Evolutionary conservation across 2,888 invertebrate species (phyloP).

Genomic region (Euplexia lucipara): DNA sequence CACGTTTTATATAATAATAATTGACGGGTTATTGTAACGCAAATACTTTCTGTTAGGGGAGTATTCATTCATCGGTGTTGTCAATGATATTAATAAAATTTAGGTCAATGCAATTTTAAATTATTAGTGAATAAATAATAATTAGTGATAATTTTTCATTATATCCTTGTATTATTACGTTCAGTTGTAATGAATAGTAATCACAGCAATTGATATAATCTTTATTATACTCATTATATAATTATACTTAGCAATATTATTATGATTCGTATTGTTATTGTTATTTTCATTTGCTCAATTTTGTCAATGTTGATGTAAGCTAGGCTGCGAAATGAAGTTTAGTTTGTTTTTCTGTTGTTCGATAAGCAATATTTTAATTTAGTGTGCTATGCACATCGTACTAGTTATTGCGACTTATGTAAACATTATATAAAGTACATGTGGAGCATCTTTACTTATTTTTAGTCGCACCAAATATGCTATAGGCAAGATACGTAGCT

Average conservation of each 20-base stretch:
- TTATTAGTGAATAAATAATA: conserved; percentile 74
- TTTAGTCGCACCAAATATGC: conserved; percentile 56
- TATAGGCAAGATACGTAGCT: conserved; percentile 57
- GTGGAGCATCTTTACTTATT: conserved; percentile 47
- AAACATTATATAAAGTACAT: conserved; percentile 31
- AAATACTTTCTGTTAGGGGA: conserved; percentile 75
- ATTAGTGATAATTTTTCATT: conserved; percentile 77
- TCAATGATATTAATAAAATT: conserved; percentile 78
- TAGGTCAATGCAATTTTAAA: conserved; percentile 86
- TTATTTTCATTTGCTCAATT: conserved; percentile 91
- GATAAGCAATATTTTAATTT: conserved; percentile 67
- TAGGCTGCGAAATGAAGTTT: conserved; percentile 81
- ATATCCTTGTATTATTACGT: conserved; percentile 65
- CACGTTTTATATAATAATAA: conserved; percentile 45
- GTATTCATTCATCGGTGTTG: conserved; percentile 81
- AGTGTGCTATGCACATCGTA: conserved; percentile 57
- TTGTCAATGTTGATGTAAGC: conserved; percentile 86
- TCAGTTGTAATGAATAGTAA: conserved; percentile 79
- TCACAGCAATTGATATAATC: conserved; percentile 77
- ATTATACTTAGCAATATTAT: conserved; percentile 74
- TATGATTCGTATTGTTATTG: conserved; percentile 86
- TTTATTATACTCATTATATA: conserved; percentile 84
- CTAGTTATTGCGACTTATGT: conserved; percentile 41
- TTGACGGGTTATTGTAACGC: conserved; percentile 75
- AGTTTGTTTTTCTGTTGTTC: conserved; percentile 79